Conservation (phyloP, 2,113 vertebrate species). For the Mohoua ochrocephala region DNA sequence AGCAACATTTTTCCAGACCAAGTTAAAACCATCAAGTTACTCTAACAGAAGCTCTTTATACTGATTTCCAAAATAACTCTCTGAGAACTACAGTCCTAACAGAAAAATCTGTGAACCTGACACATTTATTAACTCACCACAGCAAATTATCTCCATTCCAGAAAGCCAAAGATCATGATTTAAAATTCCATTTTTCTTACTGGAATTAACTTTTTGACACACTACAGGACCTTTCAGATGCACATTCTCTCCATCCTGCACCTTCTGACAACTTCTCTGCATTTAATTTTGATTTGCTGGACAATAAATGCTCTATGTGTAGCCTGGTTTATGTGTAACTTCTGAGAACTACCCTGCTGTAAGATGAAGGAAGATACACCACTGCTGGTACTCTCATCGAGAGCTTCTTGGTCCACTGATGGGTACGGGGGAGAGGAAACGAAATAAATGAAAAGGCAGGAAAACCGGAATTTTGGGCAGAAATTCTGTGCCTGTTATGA, state of each 20-base stretch:
- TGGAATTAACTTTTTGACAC: background rate
- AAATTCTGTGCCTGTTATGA: background rate
- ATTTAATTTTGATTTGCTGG: background rate
- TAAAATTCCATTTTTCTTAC: background rate
- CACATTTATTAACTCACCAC: background rate
- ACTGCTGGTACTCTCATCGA: background rate
- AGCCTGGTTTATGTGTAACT: background rate
- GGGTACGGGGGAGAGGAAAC: background rate
- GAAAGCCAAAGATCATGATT: background rate
- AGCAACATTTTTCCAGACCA: conserved; percentile 22
- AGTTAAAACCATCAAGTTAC: background rate
- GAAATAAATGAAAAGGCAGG: background rate
- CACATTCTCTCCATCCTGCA: background rate
- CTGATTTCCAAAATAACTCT: conserved; percentile 5
- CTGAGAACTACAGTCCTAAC: background rate
- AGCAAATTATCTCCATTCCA: background rate
- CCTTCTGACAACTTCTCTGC: background rate
- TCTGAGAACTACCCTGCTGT: background rate
- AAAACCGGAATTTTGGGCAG: background rate
- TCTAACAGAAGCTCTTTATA: conserved; percentile 47
- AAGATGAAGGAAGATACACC: background rate
- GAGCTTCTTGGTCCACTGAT: background rate
- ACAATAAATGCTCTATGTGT: background rate
- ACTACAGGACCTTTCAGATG: background rate
- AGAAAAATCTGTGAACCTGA: background rate